phyloP scores from a whole-genome alignment of 1,140 invertebrate genomes.

The Diorhabda carinulata region DNA sequence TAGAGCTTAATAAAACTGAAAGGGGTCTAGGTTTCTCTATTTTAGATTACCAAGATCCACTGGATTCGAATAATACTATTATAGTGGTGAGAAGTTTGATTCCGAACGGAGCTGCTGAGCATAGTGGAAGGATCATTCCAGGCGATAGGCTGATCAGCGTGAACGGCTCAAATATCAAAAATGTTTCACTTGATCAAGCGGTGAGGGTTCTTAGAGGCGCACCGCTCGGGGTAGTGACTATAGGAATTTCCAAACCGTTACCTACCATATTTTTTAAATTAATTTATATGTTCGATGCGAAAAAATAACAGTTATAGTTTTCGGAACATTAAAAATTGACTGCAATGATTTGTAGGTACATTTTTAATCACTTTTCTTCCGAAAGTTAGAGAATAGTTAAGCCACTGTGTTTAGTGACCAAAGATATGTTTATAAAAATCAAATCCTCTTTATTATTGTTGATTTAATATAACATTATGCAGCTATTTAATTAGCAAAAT shows the following conservation, averaged over 20 bases:
- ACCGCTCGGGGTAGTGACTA: slow-evolving; percentile 72
- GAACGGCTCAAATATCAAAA: slow-evolving; percentile 66
- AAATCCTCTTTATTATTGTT: no score
- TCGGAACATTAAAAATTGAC: not conserved
- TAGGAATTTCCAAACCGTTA: slow-evolving; percentile 83
- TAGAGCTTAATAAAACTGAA: slow-evolving; percentile 84
- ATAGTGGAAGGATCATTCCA: slow-evolving; percentile 83
- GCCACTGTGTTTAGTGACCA: no score
- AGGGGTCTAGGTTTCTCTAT: slow-evolving; percentile 92
- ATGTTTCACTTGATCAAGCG: slow-evolving; percentile 84
- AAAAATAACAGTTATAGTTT: not conserved
- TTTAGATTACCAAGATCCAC: slow-evolving; percentile 88
- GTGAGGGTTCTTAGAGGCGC: slow-evolving; percentile 86
- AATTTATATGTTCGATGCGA: not conserved
- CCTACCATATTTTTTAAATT: slow-evolving; percentile 45
- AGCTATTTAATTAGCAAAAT: no score
- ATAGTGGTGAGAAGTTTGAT: slow-evolving; percentile 93
- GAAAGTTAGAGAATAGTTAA: no score
- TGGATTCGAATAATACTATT: slow-evolving; percentile 83
- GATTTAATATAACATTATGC: no score
- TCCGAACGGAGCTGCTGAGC: slow-evolving; percentile 85
- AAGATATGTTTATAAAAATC: no score
- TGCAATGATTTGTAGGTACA: not conserved
- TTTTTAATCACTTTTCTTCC: not conserved
- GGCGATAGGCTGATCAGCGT: slow-evolving; percentile 63